Evolutionary conservation across 2,888 invertebrate genomes (phyloP).

Genomic region (Oligia latruncula): DNA sequence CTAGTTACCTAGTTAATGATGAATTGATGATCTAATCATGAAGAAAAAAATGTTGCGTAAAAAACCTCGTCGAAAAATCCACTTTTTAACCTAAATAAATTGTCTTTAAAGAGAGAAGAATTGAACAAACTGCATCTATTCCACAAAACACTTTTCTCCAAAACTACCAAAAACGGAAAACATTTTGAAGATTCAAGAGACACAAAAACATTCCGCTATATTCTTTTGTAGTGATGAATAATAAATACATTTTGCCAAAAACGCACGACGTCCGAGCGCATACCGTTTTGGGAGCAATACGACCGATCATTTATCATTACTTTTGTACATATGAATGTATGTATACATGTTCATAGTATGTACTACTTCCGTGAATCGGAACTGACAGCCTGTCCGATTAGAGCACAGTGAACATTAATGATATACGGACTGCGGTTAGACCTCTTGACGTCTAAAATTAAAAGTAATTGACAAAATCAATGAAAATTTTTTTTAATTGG

Average conservation of each 20-base stretch:
- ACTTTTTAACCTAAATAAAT: neutral
- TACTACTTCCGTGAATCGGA: conserved; percentile 73
- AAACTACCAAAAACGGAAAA: conserved; percentile 31
- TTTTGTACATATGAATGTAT: conserved; percentile 54
- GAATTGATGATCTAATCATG: conserved; percentile 4
- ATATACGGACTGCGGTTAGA: conserved; percentile 50
- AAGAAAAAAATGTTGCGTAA: neutral
- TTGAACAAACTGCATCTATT: conserved; percentile 19
- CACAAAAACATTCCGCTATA: conserved; percentile 71
- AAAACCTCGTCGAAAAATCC: neutral
- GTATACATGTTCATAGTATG: conserved; percentile 29
- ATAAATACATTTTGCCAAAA: conserved; percentile 87
- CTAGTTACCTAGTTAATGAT: conserved; percentile 4
- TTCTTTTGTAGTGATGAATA: conserved; percentile 82
- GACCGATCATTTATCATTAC: conserved; percentile 75
- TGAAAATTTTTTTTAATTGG: conserved; percentile 11
- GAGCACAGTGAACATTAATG: conserved; percentile 55
- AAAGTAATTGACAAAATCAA: conserved; percentile 57
- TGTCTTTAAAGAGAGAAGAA: neutral
- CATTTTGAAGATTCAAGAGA: conserved; percentile 25
- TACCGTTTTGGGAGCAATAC: conserved; percentile 78
- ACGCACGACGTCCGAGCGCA: conserved; percentile 63
- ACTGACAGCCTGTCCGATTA: conserved; percentile 74
- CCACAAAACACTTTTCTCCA: conserved; percentile 5
- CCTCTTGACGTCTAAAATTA: conserved; percentile 56